Conservation (phyloP, 92 coral and sea anemone species). For the Porites lobata region DNA sequence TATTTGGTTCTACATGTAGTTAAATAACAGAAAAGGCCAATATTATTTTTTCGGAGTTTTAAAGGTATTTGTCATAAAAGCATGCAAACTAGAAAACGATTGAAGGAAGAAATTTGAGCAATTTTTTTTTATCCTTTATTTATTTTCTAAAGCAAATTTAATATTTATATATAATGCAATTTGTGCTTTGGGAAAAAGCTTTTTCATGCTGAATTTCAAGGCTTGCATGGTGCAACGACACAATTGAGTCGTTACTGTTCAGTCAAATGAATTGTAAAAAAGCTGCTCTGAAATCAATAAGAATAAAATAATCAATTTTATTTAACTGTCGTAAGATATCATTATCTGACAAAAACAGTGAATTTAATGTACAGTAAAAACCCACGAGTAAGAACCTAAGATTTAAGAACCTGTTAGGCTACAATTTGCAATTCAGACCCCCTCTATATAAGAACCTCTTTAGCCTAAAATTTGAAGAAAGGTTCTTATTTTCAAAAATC, state of each 20-base stretch:
- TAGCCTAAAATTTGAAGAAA: no score
- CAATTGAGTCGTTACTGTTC: neutral
- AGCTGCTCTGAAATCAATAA: slow-evolving; percentile 19
- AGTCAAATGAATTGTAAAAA: slow-evolving; percentile 25
- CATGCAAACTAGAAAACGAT: neutral
- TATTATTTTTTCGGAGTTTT: neutral
- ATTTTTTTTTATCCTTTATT: slow-evolving; percentile 38
- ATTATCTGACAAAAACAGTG: neutral
- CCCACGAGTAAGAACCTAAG: no score
- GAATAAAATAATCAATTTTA: slow-evolving; percentile 24
- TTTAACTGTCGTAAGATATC: neutral
- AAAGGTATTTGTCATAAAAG: neutral
- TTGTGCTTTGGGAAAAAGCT: slow-evolving; percentile 20
- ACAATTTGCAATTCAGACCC: no score
- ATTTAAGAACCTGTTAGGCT: no score
- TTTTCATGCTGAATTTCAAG: slow-evolving; percentile 16
- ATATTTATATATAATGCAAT: slow-evolving; percentile 44
- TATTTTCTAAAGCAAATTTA: slow-evolving; percentile 54
- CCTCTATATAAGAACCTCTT: no score
- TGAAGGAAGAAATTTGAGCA: neutral
- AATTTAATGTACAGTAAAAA: no score
- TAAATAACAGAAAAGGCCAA: no score
- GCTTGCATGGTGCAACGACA: neutral
- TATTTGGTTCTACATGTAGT: no score
- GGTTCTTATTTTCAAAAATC: no score